A percentile compares a stretch with the other conserved stretches of the same genome.
phyloP scores from a whole-genome alignment of 2,797 vertebrate genomes.

The Periophthalmus magnuspinnatus region DNA sequence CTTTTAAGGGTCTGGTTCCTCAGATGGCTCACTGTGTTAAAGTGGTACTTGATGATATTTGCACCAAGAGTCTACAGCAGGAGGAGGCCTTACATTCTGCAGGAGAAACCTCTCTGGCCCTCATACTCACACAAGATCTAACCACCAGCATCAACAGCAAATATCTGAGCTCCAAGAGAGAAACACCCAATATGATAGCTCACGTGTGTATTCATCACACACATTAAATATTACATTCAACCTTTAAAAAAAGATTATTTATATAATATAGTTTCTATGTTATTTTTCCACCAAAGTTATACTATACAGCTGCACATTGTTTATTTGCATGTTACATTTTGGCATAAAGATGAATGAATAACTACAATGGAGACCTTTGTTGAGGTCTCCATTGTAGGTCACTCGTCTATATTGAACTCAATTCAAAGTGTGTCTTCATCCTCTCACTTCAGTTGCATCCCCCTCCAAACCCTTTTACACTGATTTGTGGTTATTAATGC shows the following conservation, averaged over 20 bases:
- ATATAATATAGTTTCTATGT: neutral
- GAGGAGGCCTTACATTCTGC: slow-evolving; percentile 79
- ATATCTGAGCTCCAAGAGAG: slow-evolving; percentile 72
- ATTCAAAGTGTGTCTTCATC: neutral
- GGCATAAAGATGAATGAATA: neutral
- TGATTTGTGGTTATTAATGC: slow-evolving; percentile 65
- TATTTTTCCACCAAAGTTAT: neutral
- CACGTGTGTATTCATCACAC: slow-evolving; percentile 76
- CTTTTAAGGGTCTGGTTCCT: slow-evolving; percentile 82
- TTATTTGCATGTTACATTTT: neutral
- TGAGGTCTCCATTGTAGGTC: neutral
- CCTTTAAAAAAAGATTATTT: neutral
- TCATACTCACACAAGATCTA: slow-evolving; percentile 62
- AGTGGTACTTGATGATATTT: slow-evolving; percentile 84
- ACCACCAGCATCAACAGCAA: slow-evolving; percentile 53
- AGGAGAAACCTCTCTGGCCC: slow-evolving; percentile 58
- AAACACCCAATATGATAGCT: slow-evolving; percentile 85
- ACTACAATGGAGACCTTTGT: neutral
- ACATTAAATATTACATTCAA: neutral
- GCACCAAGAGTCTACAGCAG: slow-evolving; percentile 81
- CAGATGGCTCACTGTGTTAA: slow-evolving; percentile 85
- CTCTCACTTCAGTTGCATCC: neutral
- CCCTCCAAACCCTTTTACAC: slow-evolving; percentile 39
- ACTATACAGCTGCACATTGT: neutral
- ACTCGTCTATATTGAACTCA: neutral